These are phyloP conservation scores for Lepidochitona cinerea DNA, from an alignment of 2,888 invertebrate genomes.

Conservation along the genomic window DNA sequence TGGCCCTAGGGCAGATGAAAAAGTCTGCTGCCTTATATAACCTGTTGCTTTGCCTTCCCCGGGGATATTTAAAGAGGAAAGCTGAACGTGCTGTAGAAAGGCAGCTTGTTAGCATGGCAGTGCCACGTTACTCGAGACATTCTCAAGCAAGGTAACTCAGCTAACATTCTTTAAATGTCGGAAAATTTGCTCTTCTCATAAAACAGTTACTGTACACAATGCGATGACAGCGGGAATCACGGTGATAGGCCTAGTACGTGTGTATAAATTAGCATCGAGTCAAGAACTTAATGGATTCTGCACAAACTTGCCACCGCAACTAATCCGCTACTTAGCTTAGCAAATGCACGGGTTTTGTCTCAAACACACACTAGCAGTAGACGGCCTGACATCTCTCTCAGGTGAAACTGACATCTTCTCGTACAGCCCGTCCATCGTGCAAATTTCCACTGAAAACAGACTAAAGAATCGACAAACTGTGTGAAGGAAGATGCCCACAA, in stretches of 20 bases:
- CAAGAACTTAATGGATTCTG: conserved; percentile 5
- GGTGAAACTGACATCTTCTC: neutral
- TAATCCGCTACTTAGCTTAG: conserved; percentile 6
- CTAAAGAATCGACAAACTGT: neutral
- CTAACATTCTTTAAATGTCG: neutral
- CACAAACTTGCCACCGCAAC: neutral
- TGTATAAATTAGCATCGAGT: conserved; percentile 7
- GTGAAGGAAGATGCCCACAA: neutral
- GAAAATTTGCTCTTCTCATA: conserved; percentile 3
- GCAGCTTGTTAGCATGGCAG: neutral
- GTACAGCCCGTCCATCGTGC: neutral
- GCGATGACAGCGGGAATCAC: neutral
- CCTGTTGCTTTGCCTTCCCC: too few relatives aligned
- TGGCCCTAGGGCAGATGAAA: too few relatives aligned
- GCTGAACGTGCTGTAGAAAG: neutral
- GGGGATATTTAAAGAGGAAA: too few relatives aligned
- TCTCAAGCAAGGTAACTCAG: neutral
- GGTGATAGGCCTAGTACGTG: neutral
- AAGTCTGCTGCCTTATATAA: too few relatives aligned
- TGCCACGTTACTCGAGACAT: neutral
- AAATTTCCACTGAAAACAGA: conserved; percentile 4
- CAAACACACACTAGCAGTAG: neutral
- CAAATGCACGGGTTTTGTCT: conserved; percentile 5
- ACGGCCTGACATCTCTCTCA: neutral
- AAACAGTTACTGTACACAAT: conserved; percentile 8